phyloP scores from a whole-genome alignment of 2,888 invertebrate species.

The Lepetodrilus schrolli region DNA sequence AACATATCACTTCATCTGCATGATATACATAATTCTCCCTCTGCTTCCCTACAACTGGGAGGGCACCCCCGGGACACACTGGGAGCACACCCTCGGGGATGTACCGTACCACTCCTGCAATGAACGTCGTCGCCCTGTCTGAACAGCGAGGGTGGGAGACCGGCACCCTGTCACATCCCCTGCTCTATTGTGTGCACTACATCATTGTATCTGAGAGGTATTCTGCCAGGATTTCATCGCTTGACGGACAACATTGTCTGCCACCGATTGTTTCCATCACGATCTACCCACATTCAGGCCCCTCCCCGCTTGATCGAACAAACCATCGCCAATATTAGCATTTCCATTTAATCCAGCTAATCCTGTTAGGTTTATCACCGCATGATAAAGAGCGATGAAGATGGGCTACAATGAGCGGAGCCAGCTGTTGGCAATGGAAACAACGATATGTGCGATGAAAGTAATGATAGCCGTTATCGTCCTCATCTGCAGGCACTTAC shows the following conservation, averaged over 20 bases:
- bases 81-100: too few species aligned
- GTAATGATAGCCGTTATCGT: not conserved
- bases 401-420: not conserved
- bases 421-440: not conserved
- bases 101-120: too few species aligned
- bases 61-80: too few species aligned
- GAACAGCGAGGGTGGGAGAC: not conserved
- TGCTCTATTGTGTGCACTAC: not conserved
- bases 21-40: too few species aligned
- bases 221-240: not conserved
- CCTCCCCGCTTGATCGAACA: not conserved
- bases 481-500: not conserved
- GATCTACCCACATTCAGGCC: not conserved
- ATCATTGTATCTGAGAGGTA: not conserved
- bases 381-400: not conserved
- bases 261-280: not conserved
- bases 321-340: constrained; percentile 5
- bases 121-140: too few species aligned
- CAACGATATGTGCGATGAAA: not conserved
- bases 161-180: not conserved
- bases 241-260: not conserved
- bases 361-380: constrained; percentile 14
- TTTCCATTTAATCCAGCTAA: constrained; percentile 7
- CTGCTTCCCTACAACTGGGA: too few species aligned
- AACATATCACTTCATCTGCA: too few species aligned